Conservation (phyloP, 2,888 invertebrate species). For the Ochropleura leucogaster region DNA sequence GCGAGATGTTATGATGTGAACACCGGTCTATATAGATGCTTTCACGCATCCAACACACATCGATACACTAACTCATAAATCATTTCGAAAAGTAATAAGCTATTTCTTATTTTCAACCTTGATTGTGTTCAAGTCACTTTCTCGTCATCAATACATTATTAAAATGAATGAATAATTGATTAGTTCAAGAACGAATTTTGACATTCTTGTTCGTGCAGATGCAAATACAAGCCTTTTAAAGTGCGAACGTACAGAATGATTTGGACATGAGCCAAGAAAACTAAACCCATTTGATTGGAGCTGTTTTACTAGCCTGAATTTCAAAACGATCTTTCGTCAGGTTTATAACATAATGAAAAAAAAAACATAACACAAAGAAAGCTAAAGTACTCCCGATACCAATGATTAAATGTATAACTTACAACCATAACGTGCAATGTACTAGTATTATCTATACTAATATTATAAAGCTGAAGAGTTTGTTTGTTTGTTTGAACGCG, state of each 20-base stretch:
- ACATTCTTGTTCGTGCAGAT: background rate
- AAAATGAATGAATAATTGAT: background rate
- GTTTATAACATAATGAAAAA: background rate
- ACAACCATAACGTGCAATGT: too few species aligned
- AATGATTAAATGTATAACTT: background rate
- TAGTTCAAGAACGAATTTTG: slow-evolving; percentile 1
- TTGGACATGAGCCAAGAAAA: slow-evolving; percentile 41
- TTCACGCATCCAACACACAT: slow-evolving; percentile 53
- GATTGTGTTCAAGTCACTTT: background rate
- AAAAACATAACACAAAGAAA: background rate
- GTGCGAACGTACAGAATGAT: slow-evolving; percentile 8
- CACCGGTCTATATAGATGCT: slow-evolving; percentile 60
- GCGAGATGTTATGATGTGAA: slow-evolving; percentile 63
- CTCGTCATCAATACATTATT: background rate
- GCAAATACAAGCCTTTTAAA: slow-evolving; percentile 1
- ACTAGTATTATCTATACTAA: too few species aligned
- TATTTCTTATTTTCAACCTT: slow-evolving; percentile 13
- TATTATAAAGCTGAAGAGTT: too few species aligned
- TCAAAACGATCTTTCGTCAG: background rate
- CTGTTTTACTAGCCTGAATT: slow-evolving; percentile 1
- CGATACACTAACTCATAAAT: slow-evolving; percentile 15
- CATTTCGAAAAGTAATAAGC: slow-evolving; percentile 11
- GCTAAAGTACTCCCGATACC: background rate
- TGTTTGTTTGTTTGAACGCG: too few species aligned
- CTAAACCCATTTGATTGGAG: slow-evolving; percentile 21